These are phyloP conservation scores for Drosophila lini DNA, from an alignment of 1,140 invertebrate genomes.

Conservation along the genomic window DNA sequence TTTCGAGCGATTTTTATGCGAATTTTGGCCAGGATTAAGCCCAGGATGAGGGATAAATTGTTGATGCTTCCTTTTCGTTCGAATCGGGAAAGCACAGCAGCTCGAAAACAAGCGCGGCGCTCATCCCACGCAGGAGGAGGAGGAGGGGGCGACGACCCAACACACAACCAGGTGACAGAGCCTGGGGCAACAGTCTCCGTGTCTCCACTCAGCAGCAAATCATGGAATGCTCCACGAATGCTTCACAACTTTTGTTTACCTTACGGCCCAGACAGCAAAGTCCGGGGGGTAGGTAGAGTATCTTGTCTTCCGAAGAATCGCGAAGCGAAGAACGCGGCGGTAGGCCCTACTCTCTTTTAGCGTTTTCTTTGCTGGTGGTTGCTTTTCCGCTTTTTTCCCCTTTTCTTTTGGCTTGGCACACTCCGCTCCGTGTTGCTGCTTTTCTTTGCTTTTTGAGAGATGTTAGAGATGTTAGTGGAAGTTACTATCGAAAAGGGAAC, in stretches of 20 bases:
- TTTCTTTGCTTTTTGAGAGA: not conserved
- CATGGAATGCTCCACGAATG: constrained; percentile 4
- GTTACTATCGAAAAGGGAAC: constrained; percentile 3
- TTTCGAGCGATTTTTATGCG: constrained; percentile 19
- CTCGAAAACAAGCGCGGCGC: constrained; percentile 17
- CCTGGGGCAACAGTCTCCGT: constrained; percentile 39
- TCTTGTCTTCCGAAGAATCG: constrained; percentile 2
- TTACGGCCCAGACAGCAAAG: constrained; percentile 4
- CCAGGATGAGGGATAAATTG: constrained; percentile 13
- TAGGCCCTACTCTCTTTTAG: constrained; percentile 8
- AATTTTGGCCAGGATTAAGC: constrained; percentile 19
- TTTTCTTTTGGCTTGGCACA: constrained; percentile 17
- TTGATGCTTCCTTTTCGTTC: constrained; percentile 5
- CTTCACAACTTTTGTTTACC: constrained; percentile 4
- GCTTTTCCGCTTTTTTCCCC: constrained; percentile 28
- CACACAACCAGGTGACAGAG: constrained; percentile 34
- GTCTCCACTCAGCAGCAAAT: constrained; percentile 21
- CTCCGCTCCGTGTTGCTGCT: constrained; percentile 31
- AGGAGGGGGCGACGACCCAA: constrained; percentile 7
- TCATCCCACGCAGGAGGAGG: constrained; percentile 21
- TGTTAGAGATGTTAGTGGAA: not conserved
- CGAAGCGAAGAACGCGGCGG: constrained; percentile 8
- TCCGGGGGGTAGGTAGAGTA: not conserved
- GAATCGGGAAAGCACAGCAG: constrained; percentile 11
- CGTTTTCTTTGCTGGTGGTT: constrained; percentile 22